Base-by-base conservation (phyloP, 2,888 invertebrate species). In the Rotaria sp. region DNA sequence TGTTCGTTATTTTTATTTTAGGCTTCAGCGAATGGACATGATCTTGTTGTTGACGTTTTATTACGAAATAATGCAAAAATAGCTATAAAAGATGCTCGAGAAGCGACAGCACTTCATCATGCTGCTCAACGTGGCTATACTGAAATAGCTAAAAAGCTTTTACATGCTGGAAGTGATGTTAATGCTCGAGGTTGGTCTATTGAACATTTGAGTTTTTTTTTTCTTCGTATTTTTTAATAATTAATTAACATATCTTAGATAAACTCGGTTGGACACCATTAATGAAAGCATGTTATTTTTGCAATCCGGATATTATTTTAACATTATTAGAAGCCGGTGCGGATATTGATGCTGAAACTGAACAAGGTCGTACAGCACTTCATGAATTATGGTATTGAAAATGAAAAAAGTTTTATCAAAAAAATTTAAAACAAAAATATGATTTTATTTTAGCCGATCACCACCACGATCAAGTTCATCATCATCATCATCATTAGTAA, bases 191-290 rank as follows among this genome's bases (percentile, higher is more conserved):
- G 75, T 75, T 13, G 45, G 26, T 75, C 7, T 2, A 24, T 41
- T 24, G 41, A 75, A 75, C 21, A 11, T 8, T 30, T 74, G 15
- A 38, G 7, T 30, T 7, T 15, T 35, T 24, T 67, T 11, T 10
- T 3, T 30, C 30, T 30, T 5, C 15, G 30, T 67, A 15, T 30
- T 38, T 26, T 26, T 75, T 0, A 26, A 18, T 24, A 75, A 41
- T 75, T 75, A 41, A 41, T 75, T 75, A 38, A 26, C 45, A 41
- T 84, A 48, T 80, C 26, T 45, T 84, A n/a, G 87, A 87, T 59
- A 88, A 91, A 91, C 91, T 90, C 88, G 90, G 90, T 21, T 91
- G 91, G 91, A 90, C 91, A 38, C 89, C 91, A 2, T 89, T 91
- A 15, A 90, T 91, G 85, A 90, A 90, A 88, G 91, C 91, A 26